Percentiles rank a stretch among this genome's conserved stretches.
phyloP scores from a whole-genome alignment of 64 coral and sea anemone genomes.

The Montipora sp. region DNA sequence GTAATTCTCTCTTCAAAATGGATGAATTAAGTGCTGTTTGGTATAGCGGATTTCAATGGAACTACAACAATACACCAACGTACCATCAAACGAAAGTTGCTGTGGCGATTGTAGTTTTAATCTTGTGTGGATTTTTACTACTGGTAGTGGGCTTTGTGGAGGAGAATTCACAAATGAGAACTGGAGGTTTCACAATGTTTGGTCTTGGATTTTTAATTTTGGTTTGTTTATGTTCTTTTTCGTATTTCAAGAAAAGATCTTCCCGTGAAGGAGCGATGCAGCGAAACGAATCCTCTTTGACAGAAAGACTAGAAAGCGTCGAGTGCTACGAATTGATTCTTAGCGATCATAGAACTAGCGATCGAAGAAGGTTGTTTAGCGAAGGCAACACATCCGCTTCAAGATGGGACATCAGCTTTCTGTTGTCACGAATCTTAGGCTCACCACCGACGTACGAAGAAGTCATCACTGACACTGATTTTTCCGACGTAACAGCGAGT shows the following conservation, averaged over 20 bases:
- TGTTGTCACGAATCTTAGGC: constrained; percentile 12
- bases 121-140: background rate
- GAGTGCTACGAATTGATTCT: constrained; percentile 5
- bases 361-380: background rate
- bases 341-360: no score
- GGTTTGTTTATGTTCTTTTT: background rate
- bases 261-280: background rate
- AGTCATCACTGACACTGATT: background rate
- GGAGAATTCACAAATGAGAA: constrained; percentile 32
- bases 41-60: constrained; percentile 22
- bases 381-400: background rate
- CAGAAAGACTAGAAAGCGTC: background rate
- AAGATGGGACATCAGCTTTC: constrained; percentile 18
- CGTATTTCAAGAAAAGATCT: background rate
- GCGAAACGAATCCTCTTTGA: constrained; percentile 5
- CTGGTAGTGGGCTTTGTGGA: background rate
- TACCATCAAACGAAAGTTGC: background rate
- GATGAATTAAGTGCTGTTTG: constrained; percentile 26
- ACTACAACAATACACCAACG: background rate
- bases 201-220: background rate
- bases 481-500: background rate
- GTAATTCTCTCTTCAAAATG: background rate
- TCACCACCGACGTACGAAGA: constrained; percentile 8
- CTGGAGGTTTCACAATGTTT: constrained; percentile 29
- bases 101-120: background rate